Percentiles rank a stretch among this genome's conserved stretches.
Conservation (phyloP, 2,113 vertebrate genomes). For the Gasterosteus nipponicus region DNA sequence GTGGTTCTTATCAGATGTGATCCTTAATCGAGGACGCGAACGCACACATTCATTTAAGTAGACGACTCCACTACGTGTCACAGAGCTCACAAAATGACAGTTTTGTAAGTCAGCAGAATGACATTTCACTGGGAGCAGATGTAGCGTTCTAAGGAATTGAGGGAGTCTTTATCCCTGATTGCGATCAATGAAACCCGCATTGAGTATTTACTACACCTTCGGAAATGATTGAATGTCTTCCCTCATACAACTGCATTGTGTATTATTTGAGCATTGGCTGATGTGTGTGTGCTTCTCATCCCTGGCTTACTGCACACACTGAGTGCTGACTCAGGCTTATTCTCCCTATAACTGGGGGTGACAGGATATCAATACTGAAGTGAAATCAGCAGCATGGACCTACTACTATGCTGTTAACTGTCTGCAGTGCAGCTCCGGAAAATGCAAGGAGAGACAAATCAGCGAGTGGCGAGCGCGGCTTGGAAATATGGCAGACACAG, state of each 20-base stretch:
- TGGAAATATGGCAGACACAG: constrained; percentile 15
- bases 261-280: constrained; percentile 25
- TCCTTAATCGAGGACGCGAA: not conserved
- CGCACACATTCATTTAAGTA: not conserved
- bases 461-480: not conserved
- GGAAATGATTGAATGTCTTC: not conserved
- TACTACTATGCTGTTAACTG: constrained; percentile 45
- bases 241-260: not conserved
- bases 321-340: constrained; percentile 65
- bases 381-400: constrained; percentile 68
- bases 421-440: constrained; percentile 47
- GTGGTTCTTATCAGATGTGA: not conserved
- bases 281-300: constrained; percentile 47
- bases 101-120: not conserved
- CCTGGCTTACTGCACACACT: constrained; percentile 33
- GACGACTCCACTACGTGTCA: constrained; percentile 12
- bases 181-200: not conserved
- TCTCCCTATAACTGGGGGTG: constrained; percentile 62
- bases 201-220: not conserved
- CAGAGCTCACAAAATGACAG: not conserved
- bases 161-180: not conserved
- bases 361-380: constrained; percentile 72
- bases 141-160: not conserved
- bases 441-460: constrained; percentile 13
- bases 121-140: not conserved